phyloP scores from a whole-genome alignment of 2,888 invertebrate species.

The Epinotia bilunana region DNA sequence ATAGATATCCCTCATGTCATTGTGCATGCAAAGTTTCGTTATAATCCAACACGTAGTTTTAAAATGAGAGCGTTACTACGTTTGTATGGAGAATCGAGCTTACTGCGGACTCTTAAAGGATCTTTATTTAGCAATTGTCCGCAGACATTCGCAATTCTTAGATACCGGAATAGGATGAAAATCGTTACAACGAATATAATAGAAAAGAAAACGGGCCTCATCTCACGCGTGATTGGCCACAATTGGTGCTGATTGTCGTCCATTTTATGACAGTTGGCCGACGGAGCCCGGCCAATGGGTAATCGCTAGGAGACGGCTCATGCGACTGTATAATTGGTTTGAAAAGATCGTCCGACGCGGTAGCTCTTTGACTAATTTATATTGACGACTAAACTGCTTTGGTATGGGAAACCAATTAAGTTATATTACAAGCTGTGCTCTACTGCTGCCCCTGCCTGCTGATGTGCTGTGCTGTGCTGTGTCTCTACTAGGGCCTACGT shows the following conservation, averaged over 20 bases:
- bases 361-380: constrained; percentile 46
- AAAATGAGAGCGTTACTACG: too few relatives aligned
- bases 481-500: too few relatives aligned
- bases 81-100: too few relatives aligned
- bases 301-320: constrained; percentile 70
- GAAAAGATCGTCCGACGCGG: constrained; percentile 64
- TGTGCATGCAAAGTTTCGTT: too few relatives aligned
- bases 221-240: constrained; percentile 64
- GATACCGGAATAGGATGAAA: constrained; percentile 49
- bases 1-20: too few relatives aligned
- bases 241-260: constrained; percentile 80
- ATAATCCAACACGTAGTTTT: too few relatives aligned
- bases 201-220: constrained; percentile 50
- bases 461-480: too few relatives aligned
- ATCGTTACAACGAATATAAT: constrained; percentile 49
- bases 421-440: not conserved
- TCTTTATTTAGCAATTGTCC: not conserved
- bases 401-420: constrained; percentile 25
- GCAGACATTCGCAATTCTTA: constrained; percentile 31
- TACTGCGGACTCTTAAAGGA: too few relatives aligned
- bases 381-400: constrained; percentile 7
- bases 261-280: constrained; percentile 78
- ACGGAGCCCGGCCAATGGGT: constrained; percentile 60
- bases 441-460: too few relatives aligned
- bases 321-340: constrained; percentile 71